Evolutionary conservation across 1,140 invertebrate genomes (phyloP), one percentile per base, ranked within the genome.

Genomic region (Andrena cerasifolii): DNA sequence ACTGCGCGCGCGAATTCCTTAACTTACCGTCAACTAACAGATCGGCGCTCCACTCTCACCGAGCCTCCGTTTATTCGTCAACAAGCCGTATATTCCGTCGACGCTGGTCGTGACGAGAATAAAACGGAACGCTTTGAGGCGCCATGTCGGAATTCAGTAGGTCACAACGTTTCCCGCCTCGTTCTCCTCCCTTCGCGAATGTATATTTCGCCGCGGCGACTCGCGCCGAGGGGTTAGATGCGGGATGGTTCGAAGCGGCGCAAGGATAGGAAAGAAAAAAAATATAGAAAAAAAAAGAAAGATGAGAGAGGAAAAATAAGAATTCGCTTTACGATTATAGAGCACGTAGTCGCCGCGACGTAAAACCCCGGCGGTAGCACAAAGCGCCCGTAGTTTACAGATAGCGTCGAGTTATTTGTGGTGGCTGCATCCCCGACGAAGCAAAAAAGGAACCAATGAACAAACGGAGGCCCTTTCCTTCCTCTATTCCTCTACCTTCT

Each of bases 271-370:
- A 58, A 26, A 8, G 36, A 28, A 16, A 43, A 3, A 68, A 24
- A 28, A n/a, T n/a, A n/a, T n/a, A n/a, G n/a, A 14, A 68, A 18
- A 14, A 58, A 16, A 7, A 33, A 4, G n/a, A 21, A 16, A 26
- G 24, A 5, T n/a, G 8, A 24, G 31, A 54, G 26, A 24, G n/a
- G 72, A 58, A 63, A 84, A 79, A 81, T 76, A 79, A 77, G 78
- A 86, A 53, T 80, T 72, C 73, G 76, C 61, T 86, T 84, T 77
- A 79, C 73, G 82, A 85, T 85, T 83, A 85, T 78, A 78, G 79
- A 82, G 79, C 79, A 68, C 80, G 78, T 71, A 72, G 76, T 76
- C 45, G 80, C 63, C 45, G 45, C 65, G 75, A 80, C 72, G 71
- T 84, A 79, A 82, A 66, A 73, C 77, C 67, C 53, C 49, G 36